phyloP scores from a whole-genome alignment of 2,797 vertebrate genomes.

The Buceros bicornis region DNA sequence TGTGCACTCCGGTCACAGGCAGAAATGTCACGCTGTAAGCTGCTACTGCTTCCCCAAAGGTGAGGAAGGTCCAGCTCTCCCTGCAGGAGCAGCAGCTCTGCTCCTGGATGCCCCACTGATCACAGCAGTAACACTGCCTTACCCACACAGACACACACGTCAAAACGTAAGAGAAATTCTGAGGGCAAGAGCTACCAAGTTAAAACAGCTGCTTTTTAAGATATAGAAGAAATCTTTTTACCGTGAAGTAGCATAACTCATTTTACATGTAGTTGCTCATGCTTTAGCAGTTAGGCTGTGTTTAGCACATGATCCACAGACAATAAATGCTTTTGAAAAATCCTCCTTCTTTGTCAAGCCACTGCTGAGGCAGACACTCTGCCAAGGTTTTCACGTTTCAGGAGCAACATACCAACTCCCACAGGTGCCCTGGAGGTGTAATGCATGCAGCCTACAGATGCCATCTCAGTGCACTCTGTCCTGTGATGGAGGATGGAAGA shows the following conservation, averaged over 20 bases:
- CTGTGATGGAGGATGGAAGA: conserved; percentile 91
- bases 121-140: background rate
- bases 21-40: background rate
- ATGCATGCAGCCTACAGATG: conserved; percentile 87
- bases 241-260: background rate
- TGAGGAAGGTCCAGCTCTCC: background rate
- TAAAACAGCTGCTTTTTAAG: background rate
- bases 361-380: background rate
- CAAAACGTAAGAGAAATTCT: background rate
- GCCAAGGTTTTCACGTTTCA: background rate
- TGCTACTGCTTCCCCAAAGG: background rate
- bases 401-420: conserved; percentile 88
- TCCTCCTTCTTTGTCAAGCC: background rate
- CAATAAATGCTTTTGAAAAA: background rate
- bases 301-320: background rate
- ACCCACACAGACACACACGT: fast-evolving
- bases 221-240: background rate
- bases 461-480: conserved; percentile 89
- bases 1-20: fast-evolving
- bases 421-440: conserved; percentile 90
- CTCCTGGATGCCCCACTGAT: background rate
- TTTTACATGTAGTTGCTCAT: background rate
- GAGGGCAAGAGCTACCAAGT: background rate
- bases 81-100: background rate
- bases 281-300: background rate